Evolutionary conservation across 2,113 vertebrate genomes (phyloP), one percentile per base, ranked within the genome.

Genomic region (Beaufortia kweichowensis): DNA sequence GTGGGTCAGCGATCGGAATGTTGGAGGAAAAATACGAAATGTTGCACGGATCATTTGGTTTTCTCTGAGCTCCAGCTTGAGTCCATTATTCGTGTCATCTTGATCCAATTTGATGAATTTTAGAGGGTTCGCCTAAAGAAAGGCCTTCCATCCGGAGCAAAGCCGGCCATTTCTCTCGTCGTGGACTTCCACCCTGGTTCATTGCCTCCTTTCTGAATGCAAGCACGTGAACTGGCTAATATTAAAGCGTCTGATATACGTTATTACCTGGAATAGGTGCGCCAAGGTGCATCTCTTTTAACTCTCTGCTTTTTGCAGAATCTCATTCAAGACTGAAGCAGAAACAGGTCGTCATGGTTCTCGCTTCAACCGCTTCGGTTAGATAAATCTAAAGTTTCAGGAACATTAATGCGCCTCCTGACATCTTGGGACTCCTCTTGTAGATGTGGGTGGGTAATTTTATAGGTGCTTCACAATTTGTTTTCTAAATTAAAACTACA

Each of bases 91-190:
- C 67, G 79, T 84, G 76, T 81, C 82, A 84, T 84, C 82, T 84
- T 84, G 82, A 84, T 84, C 79, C 79, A 84, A 84, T 84, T 84
- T 84, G 79, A 84, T 79, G 79, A 76, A 79, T 79, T 81, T 81
- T 75, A 71, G 61, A 72, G 72, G 76, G 72, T 84, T 84, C 79
- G 79, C 82, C 82, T 79, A 79, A 79, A 81, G 79, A 79, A 77
- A 84, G 61, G 61, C 72, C 72, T n/a, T n/a, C 82, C 73, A 59
- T 81, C 79, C 82, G 79, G 79, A 76, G 79, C 79, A 84, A 81
- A 79, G 61, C 64, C 53, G 82, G 79, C 81, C 76, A 79, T 63
- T 29, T 71, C 77, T 81, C n/a, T n/a, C n/a, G n/a, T n/a, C n/a
- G n/a, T n/a, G n/a, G n/a, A n/a, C n/a, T n/a, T n/a, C n/a, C n/a